Evolutionary conservation across 2,113 vertebrate genomes (phyloP), one percentile per base, ranked within the genome.

Genomic region (Misgurnus anguillicaudatus): DNA sequence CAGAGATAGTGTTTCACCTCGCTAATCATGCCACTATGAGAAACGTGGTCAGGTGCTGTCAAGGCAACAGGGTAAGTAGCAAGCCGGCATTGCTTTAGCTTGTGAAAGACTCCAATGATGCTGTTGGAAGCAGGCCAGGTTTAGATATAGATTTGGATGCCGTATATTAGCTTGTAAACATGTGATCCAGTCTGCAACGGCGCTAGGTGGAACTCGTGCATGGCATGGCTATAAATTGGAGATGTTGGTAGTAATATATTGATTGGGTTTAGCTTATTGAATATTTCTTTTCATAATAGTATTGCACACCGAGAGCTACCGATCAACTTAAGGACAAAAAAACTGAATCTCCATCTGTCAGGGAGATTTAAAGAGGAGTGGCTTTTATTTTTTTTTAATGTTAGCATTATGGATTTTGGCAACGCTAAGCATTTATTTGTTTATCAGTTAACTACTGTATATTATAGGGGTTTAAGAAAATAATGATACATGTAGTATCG

Each of bases 1-100:
- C 16, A 13, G 75, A 83, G 81, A 83, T 83, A 81, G 80, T 77
- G 82, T 83, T 82, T 85, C 79, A 85, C 84, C 84, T 81, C 67
- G 65, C 70, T 83, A 81, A 80, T 81, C 81, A 80, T 41, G 73
- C 70, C 55, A 61, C 72, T 72, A 76, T 77, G 81, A 67, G 75
- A n/a, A 81, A 80, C 51, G 79, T 39, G 65, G 83, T 79, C 82
- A 84, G 79, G 73, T 81, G 79, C 82, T 81, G 82, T 81, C 82
- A 78, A 64, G 64, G 76, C 79, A 84, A 81, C 79, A 80, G 80
- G 69, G 79, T 84, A 81, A 84, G 75, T 67, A 70, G 13, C 58
- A 14, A 48, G 75, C 82, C 81, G 77, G 80, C 69, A 70, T 74
- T 75, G 79, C 69, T 80, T 67, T 75, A 58, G 69, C 16, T 48